Evolutionary conservation across 2,113 vertebrate species (phyloP), one percentile per base, ranked within the genome.

Genomic region (Cyprinodon variegatus): DNA sequence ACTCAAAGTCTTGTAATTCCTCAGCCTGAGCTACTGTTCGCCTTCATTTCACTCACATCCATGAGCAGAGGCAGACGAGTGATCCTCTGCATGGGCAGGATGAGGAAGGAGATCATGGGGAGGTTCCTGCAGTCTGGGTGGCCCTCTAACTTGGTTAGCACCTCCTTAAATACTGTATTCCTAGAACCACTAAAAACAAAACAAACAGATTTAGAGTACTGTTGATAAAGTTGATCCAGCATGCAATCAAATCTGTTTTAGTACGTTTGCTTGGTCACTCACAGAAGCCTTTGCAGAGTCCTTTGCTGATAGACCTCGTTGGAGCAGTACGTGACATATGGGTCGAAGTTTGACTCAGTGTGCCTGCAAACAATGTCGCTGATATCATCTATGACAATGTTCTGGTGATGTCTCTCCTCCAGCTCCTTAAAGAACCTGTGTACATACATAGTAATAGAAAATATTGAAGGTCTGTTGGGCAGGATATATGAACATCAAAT

Each of bases 291-390:
- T 89, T 98, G 97, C 10, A 99, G 95, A 0, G 97, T 99, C 14
- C 98, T 94, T 73, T 99, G 98, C 86, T 99, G 98, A 40, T 99
- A 99, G 74, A 99, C 97, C 84, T 99, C 98, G 9, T 99, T 99
- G 67, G 96, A 97, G 93, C 98, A 99, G 90, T 99, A 99, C 0
- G 96, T 99, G 69, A 99, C 90, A 1, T 97, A 99, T 0, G 97
- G 97, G 22, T 99, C 97, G 60, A 99, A 99, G 0, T 94, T 96
- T 41, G 95, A 94, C 17, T 94, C 84, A 0, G 96, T 84, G 1
- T 99, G 97, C 37, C 93, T 96, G 43, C 92, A 94, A 20, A 99
- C 94, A 17, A 99, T 98, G 83, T 98, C 97, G 3, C 97, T 98
- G 75, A 99, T 96, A 78, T 97, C 96, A 0, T 96, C 94, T 1